These are phyloP conservation scores for Nysson spinosus DNA, from an alignment of 2,888 invertebrate species.

Conservation along the genomic window DNA sequence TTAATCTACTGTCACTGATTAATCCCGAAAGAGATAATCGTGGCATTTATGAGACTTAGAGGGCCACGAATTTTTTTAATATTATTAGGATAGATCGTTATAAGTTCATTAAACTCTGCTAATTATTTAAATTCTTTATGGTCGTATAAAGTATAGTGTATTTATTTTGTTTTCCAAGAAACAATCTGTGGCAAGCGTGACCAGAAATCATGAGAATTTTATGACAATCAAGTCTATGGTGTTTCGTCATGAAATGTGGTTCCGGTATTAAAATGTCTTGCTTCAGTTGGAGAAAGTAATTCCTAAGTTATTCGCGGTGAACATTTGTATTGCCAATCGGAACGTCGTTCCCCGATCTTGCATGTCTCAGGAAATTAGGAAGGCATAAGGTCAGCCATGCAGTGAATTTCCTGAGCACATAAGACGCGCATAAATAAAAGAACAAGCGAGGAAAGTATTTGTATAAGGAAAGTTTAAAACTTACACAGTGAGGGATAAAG, in stretches of 20 bases:
- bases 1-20: constrained; percentile 1
- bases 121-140: too few species aligned
- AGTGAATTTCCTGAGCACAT: constrained; percentile 2
- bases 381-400: constrained; percentile 26
- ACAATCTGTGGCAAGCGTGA: constrained; percentile 16
- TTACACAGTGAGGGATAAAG: too few species aligned
- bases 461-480: background rate
- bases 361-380: constrained; percentile 22
- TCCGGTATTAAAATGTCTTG: too few species aligned
- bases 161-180: constrained; percentile 2
- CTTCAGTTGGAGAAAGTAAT: too few species aligned
- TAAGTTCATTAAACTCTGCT: too few species aligned
- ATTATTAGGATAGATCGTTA: too few species aligned
- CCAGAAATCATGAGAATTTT: constrained; percentile 44
- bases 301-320: constrained; percentile 14
- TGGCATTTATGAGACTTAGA: too few species aligned
- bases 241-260: constrained; percentile 9
- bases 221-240: constrained; percentile 11
- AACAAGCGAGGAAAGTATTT: background rate
- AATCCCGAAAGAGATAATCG: background rate
- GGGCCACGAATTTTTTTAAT: too few species aligned
- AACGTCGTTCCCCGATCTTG: constrained; percentile 18
- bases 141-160: too few species aligned
- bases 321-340: constrained; percentile 27
- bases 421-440: background rate